A percentile compares a stretch with the other conserved stretches of the same genome.
phyloP scores from a whole-genome alignment of 1,140 invertebrate species.

The Stegodyphus mimosarum region DNA sequence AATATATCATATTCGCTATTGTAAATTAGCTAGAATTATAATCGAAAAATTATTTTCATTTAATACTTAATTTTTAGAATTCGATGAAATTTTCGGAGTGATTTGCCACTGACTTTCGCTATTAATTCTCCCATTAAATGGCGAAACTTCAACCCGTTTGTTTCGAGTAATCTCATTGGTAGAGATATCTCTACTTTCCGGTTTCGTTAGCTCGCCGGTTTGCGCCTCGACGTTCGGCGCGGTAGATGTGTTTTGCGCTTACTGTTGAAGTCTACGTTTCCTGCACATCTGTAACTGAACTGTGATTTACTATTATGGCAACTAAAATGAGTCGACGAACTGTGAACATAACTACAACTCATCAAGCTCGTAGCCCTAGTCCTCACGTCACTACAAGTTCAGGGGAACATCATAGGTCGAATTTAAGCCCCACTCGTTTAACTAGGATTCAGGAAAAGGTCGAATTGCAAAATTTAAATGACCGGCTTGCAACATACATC shows the following conservation, averaged over 20 bases:
- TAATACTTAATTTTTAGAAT: too few species aligned
- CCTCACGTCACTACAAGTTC: constrained; percentile 23
- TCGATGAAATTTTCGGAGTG: too few species aligned
- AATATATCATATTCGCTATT: too few species aligned
- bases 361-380: constrained; percentile 27
- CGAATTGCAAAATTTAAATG: constrained; percentile 92
- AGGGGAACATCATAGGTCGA: constrained; percentile 70
- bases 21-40: too few species aligned
- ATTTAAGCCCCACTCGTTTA: constrained; percentile 88
- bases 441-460: constrained; percentile 93
- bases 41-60: too few species aligned
- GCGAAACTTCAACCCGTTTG: not conserved
- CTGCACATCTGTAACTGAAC: not conserved
- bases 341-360: constrained; percentile 14
- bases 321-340: constrained; percentile 36
- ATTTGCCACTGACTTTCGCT: too few species aligned
- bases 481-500: constrained; percentile 94
- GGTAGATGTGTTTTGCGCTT: too few species aligned
- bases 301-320: constrained; percentile 8
- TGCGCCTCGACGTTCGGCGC: not conserved
- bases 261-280: too few species aligned
- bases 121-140: not conserved
- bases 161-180: not conserved
- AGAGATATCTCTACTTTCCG: constrained; percentile 1
- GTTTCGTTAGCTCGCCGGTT: constrained; percentile 27